Percentiles rank a stretch among this genome's conserved stretches.
Conservation (phyloP, 1,140 invertebrate genomes). For the Pinna nobilis region DNA sequence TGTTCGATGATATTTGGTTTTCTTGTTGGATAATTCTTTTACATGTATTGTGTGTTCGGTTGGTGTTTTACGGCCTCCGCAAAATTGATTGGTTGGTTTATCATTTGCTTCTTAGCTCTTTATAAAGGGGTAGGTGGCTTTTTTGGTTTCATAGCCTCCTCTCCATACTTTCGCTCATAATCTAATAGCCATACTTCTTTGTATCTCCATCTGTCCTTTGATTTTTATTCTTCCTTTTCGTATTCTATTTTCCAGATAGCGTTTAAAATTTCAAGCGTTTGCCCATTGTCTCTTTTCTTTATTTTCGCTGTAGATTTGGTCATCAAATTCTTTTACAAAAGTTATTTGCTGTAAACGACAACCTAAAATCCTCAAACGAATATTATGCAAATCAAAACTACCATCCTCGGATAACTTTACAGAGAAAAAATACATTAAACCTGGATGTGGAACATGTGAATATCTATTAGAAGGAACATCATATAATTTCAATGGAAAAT, state of each 20-base stretch:
- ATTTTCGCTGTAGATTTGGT: not conserved
- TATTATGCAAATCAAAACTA: too few species aligned
- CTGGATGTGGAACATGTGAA: too few species aligned
- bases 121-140: too few species aligned
- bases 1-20: not conserved
- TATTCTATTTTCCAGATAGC: constrained; percentile 1
- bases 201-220: not conserved
- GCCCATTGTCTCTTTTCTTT: not conserved
- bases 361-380: too few species aligned
- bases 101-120: not conserved
- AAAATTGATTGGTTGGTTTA: not conserved
- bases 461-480: too few species aligned
- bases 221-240: constrained; percentile 2
- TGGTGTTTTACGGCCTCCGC: not conserved
- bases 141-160: not conserved
- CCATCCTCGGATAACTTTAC: too few species aligned
- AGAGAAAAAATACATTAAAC: too few species aligned
- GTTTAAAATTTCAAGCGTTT: not conserved
- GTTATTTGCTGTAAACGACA: too few species aligned
- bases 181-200: constrained; percentile 10
- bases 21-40: not conserved
- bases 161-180: not conserved
- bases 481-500: too few species aligned
- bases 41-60: not conserved
- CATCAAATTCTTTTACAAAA: not conserved